These are phyloP conservation scores for Crocidura indochinensis DNA, from an alignment of 2,797 vertebrate species.

Conservation along the genomic window DNA sequence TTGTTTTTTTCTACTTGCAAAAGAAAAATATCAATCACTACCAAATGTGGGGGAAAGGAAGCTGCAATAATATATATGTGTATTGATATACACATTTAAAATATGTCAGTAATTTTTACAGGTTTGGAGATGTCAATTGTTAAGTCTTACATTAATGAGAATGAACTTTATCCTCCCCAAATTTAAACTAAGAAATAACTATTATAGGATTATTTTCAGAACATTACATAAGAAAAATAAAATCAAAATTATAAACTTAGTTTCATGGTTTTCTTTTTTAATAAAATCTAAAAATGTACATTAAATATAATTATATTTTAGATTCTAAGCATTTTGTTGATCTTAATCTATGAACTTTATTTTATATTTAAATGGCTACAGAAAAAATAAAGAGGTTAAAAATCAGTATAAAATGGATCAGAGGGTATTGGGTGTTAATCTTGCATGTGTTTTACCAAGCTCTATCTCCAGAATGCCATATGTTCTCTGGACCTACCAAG, in stretches of 20 bases:
- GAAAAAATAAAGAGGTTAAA: not conserved
- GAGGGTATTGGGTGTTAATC: no score
- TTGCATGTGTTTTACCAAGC: no score
- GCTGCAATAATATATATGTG: not conserved
- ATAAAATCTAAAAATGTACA: not conserved
- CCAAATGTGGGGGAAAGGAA: not conserved
- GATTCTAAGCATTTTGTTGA: slow-evolving; percentile 12
- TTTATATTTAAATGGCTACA: not conserved
- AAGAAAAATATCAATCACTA: not conserved
- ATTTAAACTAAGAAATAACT: not conserved
- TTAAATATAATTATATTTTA: slow-evolving; percentile 28
- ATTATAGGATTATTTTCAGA: not conserved
- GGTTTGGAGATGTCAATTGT: no score
- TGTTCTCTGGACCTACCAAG: no score
- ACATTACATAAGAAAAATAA: not conserved
- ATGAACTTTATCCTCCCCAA: no score
- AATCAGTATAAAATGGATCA: not conserved
- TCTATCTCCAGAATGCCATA: no score
- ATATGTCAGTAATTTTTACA: not conserved
- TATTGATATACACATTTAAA: no score
- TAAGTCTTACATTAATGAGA: no score
- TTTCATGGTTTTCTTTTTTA: not conserved
- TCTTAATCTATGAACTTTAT: not conserved
- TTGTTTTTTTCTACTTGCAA: slow-evolving; percentile 2
- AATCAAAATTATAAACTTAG: not conserved